Evolutionary conservation across 2,797 vertebrate species (phyloP).

Genomic region (Clarias laeviceps): DNA sequence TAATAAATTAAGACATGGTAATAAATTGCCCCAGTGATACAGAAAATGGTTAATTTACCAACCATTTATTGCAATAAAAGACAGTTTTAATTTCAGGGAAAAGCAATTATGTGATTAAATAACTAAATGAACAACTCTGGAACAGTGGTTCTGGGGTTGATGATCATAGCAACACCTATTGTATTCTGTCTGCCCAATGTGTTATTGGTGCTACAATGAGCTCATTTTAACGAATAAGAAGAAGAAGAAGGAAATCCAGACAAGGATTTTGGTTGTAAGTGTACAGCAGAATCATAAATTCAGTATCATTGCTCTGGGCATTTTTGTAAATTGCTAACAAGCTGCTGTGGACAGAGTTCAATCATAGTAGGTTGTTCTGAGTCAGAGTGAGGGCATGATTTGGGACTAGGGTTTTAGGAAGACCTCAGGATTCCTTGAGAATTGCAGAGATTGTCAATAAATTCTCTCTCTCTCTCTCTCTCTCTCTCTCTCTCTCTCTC

Average conservation of each 20-base stretch:
- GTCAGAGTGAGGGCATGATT: not conserved
- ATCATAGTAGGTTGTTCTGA: not conserved
- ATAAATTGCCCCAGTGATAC: constrained; percentile 5
- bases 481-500: not conserved
- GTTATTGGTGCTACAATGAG: not conserved
- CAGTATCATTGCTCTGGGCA: not conserved
- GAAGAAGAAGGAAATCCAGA: not conserved
- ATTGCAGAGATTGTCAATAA: not conserved
- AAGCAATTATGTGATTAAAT: constrained; percentile 40
- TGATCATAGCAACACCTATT: not conserved
- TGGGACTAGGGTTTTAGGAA: not conserved
- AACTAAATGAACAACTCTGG: constrained; percentile 22
- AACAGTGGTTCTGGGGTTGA: not conserved
- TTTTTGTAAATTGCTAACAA: not conserved
- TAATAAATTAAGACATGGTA: constrained; percentile 28
- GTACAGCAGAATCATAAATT: not conserved
- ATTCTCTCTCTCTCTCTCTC: not conserved
- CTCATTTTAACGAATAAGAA: not conserved
- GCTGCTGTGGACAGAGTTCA: not conserved
- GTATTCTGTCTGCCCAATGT: not conserved
- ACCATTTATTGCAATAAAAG: constrained; percentile 18
- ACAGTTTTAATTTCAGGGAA: constrained; percentile 9
- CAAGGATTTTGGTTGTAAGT: not conserved
- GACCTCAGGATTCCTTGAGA: not conserved
- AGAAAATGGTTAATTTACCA: constrained; percentile 1